Evolutionary conservation across 1,140 invertebrate genomes (phyloP).

Genomic region (Coboldia fuscipes): DNA sequence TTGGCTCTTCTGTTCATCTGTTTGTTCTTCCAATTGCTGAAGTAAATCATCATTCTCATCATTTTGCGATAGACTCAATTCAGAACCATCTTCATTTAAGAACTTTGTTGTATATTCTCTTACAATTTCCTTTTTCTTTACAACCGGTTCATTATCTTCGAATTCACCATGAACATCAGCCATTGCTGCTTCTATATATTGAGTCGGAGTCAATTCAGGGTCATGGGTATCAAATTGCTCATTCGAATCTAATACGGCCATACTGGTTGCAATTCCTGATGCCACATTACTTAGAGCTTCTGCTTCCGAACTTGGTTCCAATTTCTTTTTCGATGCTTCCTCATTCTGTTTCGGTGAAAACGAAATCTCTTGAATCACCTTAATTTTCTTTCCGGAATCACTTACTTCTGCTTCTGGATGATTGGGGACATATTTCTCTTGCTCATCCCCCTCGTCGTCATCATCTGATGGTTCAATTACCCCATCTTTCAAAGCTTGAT

Average conservation of each 20-base stretch:
- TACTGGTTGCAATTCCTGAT: slow-evolving; percentile 29
- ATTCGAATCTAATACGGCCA: slow-evolving; percentile 30
- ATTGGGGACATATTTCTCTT: slow-evolving; percentile 18
- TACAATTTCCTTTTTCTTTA: not conserved
- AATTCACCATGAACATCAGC: slow-evolving; percentile 6
- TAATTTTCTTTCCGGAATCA: slow-evolving; percentile 20
- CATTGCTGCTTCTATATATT: slow-evolving; percentile 7
- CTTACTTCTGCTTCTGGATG: slow-evolving; percentile 13
- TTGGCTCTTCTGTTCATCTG: no score
- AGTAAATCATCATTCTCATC: slow-evolving; percentile 17
- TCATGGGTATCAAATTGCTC: slow-evolving; percentile 23
- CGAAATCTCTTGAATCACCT: slow-evolving; percentile 25
- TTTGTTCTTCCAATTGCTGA: slow-evolving; percentile 16
- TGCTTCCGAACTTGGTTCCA: slow-evolving; percentile 26
- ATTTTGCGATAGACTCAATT: slow-evolving; percentile 17
- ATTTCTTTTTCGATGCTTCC: slow-evolving; percentile 4
- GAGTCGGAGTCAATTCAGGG: slow-evolving; percentile 1
- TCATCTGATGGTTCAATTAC: slow-evolving; percentile 38
- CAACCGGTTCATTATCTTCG: slow-evolving; percentile 4
- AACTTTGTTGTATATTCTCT: slow-evolving; percentile 10
- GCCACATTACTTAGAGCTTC: slow-evolving; percentile 30
- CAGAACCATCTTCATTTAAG: slow-evolving; percentile 16
- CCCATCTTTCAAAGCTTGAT: slow-evolving; percentile 31
- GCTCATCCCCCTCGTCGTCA: slow-evolving; percentile 23
- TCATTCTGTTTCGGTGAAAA: slow-evolving; percentile 5